Base-by-base conservation (phyloP, 2,888 invertebrate genomes). In the Myopa tessellatipennis region DNA sequence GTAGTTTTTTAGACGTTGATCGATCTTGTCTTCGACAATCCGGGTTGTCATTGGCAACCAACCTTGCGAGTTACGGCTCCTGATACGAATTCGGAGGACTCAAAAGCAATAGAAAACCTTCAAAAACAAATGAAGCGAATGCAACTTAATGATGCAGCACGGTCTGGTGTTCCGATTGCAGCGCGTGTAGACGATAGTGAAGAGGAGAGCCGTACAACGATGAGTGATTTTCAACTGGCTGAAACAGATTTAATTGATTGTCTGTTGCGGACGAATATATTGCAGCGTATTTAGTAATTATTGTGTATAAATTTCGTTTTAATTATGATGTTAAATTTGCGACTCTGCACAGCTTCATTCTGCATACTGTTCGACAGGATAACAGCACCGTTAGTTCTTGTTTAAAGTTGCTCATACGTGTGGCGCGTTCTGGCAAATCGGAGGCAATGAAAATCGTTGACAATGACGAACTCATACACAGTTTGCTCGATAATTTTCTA, bases 221-320 rank as follows among this genome's bases (percentile, higher is more conserved):
- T 96, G 81, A 96, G 95, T 85, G 98, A 98, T 89, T 94, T 94
- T 85, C 95, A 97, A 88, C 89, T 98, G 75, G 93, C 95, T 10
- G 95, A 96, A 90, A 91, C 93, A 50, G 96, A 98, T 90, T 90
- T 97, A 5, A 91, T 96, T 60, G 91, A 93, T 82, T 94, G 94
- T 80, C 89, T 94, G 40, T 85, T 94, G 26, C 91, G 96, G 82
- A 94, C 95, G 14, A 93, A 95, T 85, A 92, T 97, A 80, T 88
- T 96, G 38, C 92, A 93, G 80, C 92, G 97, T 80, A 91, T 95
- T 72, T 91, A 92, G 91, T 93, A 87, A 83, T 58, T 72, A 60
- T n/a, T 60, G n/a, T 63, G 4, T 26, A 38, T 77, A 40, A 60
- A 26, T 61, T 60, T 38, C 45, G 71, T 55, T 61, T 78, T 72